A percentile compares a stretch with the other conserved stretches of the same genome.
These are phyloP conservation scores for Palaemon carinicauda DNA, from an alignment of 1,140 invertebrate species.

Conservation along the genomic window DNA sequence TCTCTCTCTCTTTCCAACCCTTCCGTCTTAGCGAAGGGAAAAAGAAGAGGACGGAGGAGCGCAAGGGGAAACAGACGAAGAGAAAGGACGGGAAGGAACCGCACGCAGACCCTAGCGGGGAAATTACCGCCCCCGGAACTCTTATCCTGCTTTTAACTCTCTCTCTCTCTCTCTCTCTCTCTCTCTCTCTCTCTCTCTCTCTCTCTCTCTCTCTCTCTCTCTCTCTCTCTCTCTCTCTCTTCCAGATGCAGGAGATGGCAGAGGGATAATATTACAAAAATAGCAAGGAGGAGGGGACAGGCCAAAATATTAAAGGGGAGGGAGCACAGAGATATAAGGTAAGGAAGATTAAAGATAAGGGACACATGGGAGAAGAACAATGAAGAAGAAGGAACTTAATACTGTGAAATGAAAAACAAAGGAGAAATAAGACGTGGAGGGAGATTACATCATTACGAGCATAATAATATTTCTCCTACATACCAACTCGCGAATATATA, in stretches of 20 bases:
- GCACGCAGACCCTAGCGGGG: background rate
- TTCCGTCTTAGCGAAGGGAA: background rate
- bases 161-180: background rate
- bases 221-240: too few relatives aligned
- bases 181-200: background rate
- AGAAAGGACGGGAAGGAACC: conserved; percentile 17
- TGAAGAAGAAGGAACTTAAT: background rate
- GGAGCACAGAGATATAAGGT: background rate
- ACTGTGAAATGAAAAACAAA: too few relatives aligned
- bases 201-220: too few relatives aligned
- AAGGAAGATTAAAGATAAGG: background rate
- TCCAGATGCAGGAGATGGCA: background rate
- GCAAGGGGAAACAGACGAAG: background rate
- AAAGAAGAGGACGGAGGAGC: background rate
- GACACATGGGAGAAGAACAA: background rate
- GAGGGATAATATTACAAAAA: background rate
- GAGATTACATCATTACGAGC: too few relatives aligned
- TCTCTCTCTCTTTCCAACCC: background rate
- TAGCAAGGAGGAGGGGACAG: background rate
- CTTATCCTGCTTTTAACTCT: background rate
- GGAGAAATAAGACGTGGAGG: background rate
- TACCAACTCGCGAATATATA: too few relatives aligned
- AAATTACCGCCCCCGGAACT: conserved; percentile 14
- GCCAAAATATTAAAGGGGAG: background rate
- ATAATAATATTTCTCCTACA: too few relatives aligned